A percentile compares a stretch with the other conserved stretches of the same genome.
Conservation (phyloP, 2,113 vertebrate genomes). For the Alexandromys fortis region DNA sequence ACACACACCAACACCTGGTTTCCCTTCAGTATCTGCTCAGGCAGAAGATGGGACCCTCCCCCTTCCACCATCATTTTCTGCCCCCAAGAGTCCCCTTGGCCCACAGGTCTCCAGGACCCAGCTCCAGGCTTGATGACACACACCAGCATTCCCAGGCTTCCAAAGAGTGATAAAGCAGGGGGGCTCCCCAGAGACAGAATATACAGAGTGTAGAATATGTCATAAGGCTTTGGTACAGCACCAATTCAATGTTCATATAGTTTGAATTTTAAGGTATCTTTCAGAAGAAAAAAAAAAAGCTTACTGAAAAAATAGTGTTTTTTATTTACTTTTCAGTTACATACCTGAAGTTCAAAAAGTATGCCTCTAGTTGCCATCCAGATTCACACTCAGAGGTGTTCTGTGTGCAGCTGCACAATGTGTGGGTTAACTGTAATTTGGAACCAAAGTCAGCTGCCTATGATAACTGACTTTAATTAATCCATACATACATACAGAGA, state of each 20-base stretch:
- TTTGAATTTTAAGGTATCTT: slow-evolving; percentile 84
- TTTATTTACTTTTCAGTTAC: slow-evolving; percentile 85
- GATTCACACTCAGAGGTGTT: slow-evolving; percentile 77
- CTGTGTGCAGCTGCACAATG: slow-evolving; percentile 75
- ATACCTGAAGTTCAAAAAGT: slow-evolving; percentile 88
- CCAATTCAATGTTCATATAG: slow-evolving; percentile 84
- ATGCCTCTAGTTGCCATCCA: slow-evolving; percentile 86
- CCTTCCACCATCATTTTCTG: slow-evolving; percentile 9
- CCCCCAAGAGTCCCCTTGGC: background rate
- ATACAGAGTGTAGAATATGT: slow-evolving; percentile 83
- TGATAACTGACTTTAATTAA: slow-evolving; percentile 64
- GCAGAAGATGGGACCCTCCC: background rate
- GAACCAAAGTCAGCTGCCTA: slow-evolving; percentile 74
- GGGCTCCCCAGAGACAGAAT: slow-evolving; percentile 83
- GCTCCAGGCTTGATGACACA: slow-evolving; percentile 72
- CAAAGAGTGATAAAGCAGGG: slow-evolving; percentile 80
- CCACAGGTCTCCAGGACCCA: slow-evolving; percentile 1
- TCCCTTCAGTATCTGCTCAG: slow-evolving; percentile 20
- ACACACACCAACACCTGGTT: background rate
- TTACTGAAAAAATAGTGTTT: slow-evolving; percentile 88
- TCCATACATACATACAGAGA: slow-evolving; percentile 48
- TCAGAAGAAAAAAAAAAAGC: slow-evolving; percentile 86
- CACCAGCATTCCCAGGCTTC: slow-evolving; percentile 84
- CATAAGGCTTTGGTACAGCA: slow-evolving; percentile 92
- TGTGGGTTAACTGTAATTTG: slow-evolving; percentile 70